A percentile compares a stretch with the other conserved stretches of the same genome.
These are phyloP conservation scores for Felis catus DNA, from an alignment of 2,113 vertebrate genomes.

Conservation along the genomic window F.catus_Fca126_mat1.0 CM031415.1:66128501-66129000, in stretches of 20 bases:
- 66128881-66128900: background rate
- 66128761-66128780: background rate
- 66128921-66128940: background rate
- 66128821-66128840: background rate
- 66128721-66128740: background rate
- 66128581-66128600: too few species aligned
- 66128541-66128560: too few species aligned
- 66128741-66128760: background rate
- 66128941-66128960: background rate
- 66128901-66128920: background rate
- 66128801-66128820: background rate
- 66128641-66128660: too few species aligned
- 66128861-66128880: background rate
- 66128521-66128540: too few species aligned
- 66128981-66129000: background rate
- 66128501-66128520: too few species aligned
- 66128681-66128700: background rate
- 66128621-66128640: too few species aligned
- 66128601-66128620: too few species aligned
- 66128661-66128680: background rate
- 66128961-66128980: background rate
- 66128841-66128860: background rate
- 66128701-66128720: background rate
- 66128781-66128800: slow-evolving; percentile 20
- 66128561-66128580: too few species aligned